Base-by-base conservation (phyloP, 2,888 invertebrate genomes). In the Sialis lutaria region DNA sequence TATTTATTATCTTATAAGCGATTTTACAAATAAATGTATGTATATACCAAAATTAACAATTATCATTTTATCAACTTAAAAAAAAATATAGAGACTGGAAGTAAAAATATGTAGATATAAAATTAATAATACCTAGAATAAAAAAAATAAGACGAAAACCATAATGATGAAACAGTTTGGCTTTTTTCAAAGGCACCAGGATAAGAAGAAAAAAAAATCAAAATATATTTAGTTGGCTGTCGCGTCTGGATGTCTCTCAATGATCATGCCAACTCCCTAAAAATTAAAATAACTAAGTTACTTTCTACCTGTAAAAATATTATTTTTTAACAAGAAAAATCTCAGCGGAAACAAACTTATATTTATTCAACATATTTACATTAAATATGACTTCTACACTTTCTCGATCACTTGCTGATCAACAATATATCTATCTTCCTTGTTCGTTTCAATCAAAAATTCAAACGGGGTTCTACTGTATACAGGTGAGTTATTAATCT, bases 181-280 rank as follows among this genome's bases (percentile, higher is more conserved):
- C 22, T 22, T 4, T 22, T 22, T 22, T 22, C 22, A n/a, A 35
- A 37, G 37, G 37, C 37, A 37, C 37, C 8, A 8, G 12, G 12
- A 37, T 10, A 8, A 37, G 6, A 7, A n/a, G 6, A 37, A 10
- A 5, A 37, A 37, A 10, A 37, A 37, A 6, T 6, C 37, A 8
- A 12, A 10, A 8, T 34, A 13, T 45, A 39, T 61, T 67, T 75
- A 75, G 64, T 74, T 69, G 54, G 78, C 67, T 34, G 68, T 77
- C 12, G 85, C 90, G 56, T 83, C 88, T 9, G 91, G 90, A 65
- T 90, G 84, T 58, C 90, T 74, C 68, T 91, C 90, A 44, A 91
- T 69, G 46, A 91, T 69, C 91, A 91, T 91, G 56, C 86, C 90
- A 50, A 90, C 89, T 51, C 88, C 90, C 77, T 77, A 58, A 43